Base-by-base conservation (phyloP, 2,797 vertebrate species). In the Valencia hispanica region DNA sequence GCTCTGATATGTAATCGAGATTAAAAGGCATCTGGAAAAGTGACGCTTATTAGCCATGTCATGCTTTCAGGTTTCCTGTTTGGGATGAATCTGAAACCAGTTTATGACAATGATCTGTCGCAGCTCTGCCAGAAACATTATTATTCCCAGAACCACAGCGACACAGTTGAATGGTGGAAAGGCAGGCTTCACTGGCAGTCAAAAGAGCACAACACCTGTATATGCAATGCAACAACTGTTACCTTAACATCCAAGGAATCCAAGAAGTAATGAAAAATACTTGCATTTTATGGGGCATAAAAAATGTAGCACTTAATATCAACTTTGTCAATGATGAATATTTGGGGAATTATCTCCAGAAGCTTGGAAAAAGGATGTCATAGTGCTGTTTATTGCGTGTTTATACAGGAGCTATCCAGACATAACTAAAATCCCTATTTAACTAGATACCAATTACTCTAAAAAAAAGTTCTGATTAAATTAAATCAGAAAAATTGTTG, bases 371-470 rank as follows among this genome's bases (percentile, higher is more conserved):
- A 55, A 45, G 73, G 71, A 79, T 84, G 79, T 75, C 20, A 32
- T 36, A 39, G 80, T 73, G 91, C 77, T 39, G 47, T 82, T 92
- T 90, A 88, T 88, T 83, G 73, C 79, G 76, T 85, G 86, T 85
- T 80, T 87, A 92, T 87, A 87, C 78, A 83, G 88, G 78, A 85
- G 81, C 83, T 77, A 83, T 83, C 84, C 86, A 91, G 92, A 93
- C 89, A 90, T 85, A 88, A 89, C 89, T 91, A 82, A 91, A 92
- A 88, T 11, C 87, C 79, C 86, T 84, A 85, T 91, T 94, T 90
- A 94, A 91, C 81, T 79, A 84, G 91, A 94, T 88, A 92, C 90
- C 87, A 92, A 94, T 94, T 94, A 91, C 77, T 84, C 72, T 82
- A 91, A 90, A 27, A 92, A 88, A 91, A 90, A 18, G 89, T 89